Percentiles rank a stretch among this genome's conserved stretches.
Evolutionary conservation across 2,888 invertebrate species (phyloP).

Genomic region (Abrostola triplasia): DNA sequence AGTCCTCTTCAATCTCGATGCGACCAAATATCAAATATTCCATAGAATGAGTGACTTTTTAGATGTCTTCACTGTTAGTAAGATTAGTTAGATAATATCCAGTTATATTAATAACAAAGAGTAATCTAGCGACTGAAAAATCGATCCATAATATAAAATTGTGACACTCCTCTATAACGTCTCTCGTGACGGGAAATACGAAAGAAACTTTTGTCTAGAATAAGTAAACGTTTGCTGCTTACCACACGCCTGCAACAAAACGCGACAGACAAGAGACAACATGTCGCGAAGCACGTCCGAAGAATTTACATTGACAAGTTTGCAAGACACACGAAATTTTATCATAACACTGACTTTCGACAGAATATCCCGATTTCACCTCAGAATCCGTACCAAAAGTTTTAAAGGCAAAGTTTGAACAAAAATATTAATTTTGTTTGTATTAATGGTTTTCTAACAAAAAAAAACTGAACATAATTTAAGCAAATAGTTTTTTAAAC

Average conservation of each 20-base stretch:
- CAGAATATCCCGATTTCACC: slow-evolving; percentile 25
- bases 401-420: slow-evolving; percentile 43
- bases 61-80: no score
- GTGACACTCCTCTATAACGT: neutral
- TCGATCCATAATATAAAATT: neutral
- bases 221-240: slow-evolving; percentile 3
- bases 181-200: neutral
- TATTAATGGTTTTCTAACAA: no score
- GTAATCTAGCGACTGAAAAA: no score
- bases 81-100: no score
- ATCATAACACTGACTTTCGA: slow-evolving; percentile 32
- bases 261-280: slow-evolving; percentile 6
- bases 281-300: slow-evolving; percentile 26
- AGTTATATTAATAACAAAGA: no score
- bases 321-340: slow-evolving; percentile 34
- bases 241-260: slow-evolving; percentile 22
- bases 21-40: no score
- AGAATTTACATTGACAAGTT: slow-evolving; percentile 36
- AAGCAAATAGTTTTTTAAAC: no score
- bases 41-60: no score
- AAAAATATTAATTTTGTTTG: no score
- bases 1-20: no score
- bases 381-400: slow-evolving; percentile 39
- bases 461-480: no score
- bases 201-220: neutral